Evolutionary conservation across 2,888 invertebrate species (phyloP), one percentile per base, ranked within the genome.

Genomic region (Cheilosia soror): DNA sequence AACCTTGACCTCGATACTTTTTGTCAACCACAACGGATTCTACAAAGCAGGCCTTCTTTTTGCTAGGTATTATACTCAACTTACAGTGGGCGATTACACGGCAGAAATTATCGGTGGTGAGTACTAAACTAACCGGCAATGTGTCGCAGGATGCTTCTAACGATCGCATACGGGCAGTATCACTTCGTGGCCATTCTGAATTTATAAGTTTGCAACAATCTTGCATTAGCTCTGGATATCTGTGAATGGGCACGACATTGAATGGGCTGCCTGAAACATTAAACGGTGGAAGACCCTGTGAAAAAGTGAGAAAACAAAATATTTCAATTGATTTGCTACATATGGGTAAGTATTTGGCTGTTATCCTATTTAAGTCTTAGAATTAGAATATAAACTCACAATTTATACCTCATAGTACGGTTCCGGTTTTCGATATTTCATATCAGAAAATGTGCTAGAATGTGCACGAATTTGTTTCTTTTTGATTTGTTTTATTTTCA

Each of bases 101-200:
- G 86, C 93, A 93, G 88, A 92, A 91, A 75, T 93, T 92, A 76
- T 92, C 91, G 78, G 94, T 93, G 76, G 96, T 92, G 83, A 97
- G 92, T 88, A 96, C 93, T 89, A 96, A 93, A 91, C 94, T 96
- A 49, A 96, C 95, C 27, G 97, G 96, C 89, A 96, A 93, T 68
- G 93, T 92, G 90, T 97, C 96, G 89, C 95, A 94, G 0, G 97
- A 97, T 47, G 94, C 93, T 90, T 95, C 94, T 63, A 97, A 92
- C 65, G 96, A 96, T 91, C 95, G 94, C 93, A 97, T 94, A 89
- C 97, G 94, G 77, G 96, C 96, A 44, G 95, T 95, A 91, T 95
- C 95, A 89, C 97, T 96, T 88, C 97, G 94, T 86, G 96, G 96
- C 97, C 97, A 97, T 93, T 97, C 96, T n/a, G 95, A 94, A 91